Evolutionary conservation across 2,888 invertebrate species (phyloP).

Genomic region (Strigamia maritima): DNA sequence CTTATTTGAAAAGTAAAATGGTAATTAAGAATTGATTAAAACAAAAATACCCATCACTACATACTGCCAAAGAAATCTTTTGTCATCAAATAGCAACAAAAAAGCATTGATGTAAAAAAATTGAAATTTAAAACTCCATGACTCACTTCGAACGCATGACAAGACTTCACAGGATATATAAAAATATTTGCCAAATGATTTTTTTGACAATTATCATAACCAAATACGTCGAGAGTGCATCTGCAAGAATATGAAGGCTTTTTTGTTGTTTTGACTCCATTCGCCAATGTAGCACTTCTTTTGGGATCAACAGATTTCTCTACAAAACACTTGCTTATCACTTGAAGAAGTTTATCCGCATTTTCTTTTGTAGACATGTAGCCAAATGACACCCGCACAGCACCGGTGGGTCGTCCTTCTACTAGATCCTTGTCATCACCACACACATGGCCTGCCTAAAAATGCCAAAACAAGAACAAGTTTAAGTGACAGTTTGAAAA

Average conservation of each 20-base stretch:
- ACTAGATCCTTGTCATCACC: conserved; percentile 83
- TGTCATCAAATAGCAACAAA: not conserved
- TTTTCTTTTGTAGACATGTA: conserved; percentile 77
- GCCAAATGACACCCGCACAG: conserved; percentile 87
- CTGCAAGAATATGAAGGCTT: not conserved
- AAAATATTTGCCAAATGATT: conserved; percentile 57
- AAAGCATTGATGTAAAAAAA: not conserved
- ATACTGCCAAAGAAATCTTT: not conserved
- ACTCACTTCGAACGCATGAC: conserved; percentile 64
- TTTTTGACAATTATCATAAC: conserved; percentile 1
- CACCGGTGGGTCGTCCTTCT: conserved; percentile 84
- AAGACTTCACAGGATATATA: conserved; percentile 88
- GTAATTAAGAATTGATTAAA: not conserved
- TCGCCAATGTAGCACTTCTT: not conserved
- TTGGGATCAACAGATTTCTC: not conserved
- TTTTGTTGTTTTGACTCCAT: not conserved
- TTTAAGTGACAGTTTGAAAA: not conserved
- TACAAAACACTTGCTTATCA: conserved; percentile 72
- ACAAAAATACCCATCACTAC: not conserved
- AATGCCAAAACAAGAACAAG: conserved; percentile 45
- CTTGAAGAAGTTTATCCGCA: conserved; percentile 66
- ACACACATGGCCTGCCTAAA: conserved; percentile 78
- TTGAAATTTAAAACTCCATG: not conserved
- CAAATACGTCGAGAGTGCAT: not conserved
- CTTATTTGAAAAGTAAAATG: not conserved